Evolutionary conservation across 2,797 vertebrate species (phyloP).

Genomic region (Gymnopithys bicolor): DNA sequence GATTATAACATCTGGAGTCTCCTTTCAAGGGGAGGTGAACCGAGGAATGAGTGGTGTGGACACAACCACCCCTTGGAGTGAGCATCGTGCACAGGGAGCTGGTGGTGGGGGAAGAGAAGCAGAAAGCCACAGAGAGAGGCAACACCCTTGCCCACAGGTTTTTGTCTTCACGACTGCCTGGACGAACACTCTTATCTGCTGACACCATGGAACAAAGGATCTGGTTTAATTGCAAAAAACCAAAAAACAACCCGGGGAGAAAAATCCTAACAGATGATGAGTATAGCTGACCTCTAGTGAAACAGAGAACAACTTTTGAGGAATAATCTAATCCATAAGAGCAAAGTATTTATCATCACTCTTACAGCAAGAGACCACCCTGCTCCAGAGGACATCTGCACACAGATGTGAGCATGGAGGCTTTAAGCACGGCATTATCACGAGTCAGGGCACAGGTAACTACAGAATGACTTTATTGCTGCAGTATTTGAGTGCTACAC

Average conservation of each 20-base stretch:
- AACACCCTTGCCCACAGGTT: not conserved
- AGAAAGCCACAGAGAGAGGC: not conserved
- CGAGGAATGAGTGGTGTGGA: fast-evolving
- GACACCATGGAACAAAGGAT: not conserved
- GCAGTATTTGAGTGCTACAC: not conserved
- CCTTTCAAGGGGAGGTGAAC: not conserved
- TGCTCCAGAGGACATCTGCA: slow-evolving; percentile 8
- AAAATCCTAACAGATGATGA: slow-evolving; percentile 7
- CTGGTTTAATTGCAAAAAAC: not conserved
- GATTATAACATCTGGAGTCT: slow-evolving; percentile 2
- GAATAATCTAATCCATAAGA: not conserved
- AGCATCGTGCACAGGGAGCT: fast-evolving
- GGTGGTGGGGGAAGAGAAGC: not conserved
- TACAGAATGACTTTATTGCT: not conserved
- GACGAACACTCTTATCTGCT: not conserved
- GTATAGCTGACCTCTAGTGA: not conserved
- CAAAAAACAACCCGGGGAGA: not conserved
- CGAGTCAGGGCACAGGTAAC: not conserved
- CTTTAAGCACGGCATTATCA: not conserved
- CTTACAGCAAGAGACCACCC: slow-evolving; percentile 24
- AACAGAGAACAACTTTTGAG: not conserved
- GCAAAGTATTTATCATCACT: not conserved
- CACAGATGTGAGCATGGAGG: not conserved
- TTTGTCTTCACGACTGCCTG: not conserved
- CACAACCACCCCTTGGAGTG: not conserved